These are phyloP conservation scores for Ophioderma brevispina DNA, from an alignment of 35 echinoderm and acorn worm genomes.

Conservation along the genomic window DNA sequence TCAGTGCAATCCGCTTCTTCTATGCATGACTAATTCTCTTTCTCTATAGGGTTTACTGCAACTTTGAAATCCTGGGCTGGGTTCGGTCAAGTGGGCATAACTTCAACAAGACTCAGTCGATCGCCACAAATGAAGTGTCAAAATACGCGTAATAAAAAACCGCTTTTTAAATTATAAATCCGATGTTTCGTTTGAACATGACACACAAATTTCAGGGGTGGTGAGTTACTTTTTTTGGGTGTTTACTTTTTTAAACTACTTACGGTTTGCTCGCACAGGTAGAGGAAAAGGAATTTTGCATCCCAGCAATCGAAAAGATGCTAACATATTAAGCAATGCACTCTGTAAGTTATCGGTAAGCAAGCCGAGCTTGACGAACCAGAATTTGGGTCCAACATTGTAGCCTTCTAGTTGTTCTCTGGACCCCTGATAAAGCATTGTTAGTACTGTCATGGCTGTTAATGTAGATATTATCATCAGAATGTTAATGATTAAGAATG, in stretches of 20 bases:
- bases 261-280: neutral
- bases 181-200: too few species aligned
- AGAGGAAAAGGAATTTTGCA: neutral
- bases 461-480: slow-evolving; percentile 6
- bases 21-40: too few species aligned
- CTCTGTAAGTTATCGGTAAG: slow-evolving; percentile 22
- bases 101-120: too few species aligned
- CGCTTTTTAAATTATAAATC: too few species aligned
- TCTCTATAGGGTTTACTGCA: too few species aligned
- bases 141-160: too few species aligned
- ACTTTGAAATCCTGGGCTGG: too few species aligned
- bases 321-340: neutral
- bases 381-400: slow-evolving; percentile 34
- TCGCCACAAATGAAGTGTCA: too few species aligned
- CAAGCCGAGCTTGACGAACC: neutral
- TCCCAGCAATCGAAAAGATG: neutral
- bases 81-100: too few species aligned
- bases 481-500: slow-evolving; percentile 4
- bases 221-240: too few species aligned
- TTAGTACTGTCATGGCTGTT: slow-evolving; percentile 20
- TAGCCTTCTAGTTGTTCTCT: slow-evolving; percentile 15
- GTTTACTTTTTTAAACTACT: neutral
- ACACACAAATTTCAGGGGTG: too few species aligned
- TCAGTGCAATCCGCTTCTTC: too few species aligned
- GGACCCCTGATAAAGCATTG: slow-evolving; percentile 29